Evolutionary conservation across 1,140 invertebrate genomes (phyloP).

Genomic region (Drosophila triauraria): DNA sequence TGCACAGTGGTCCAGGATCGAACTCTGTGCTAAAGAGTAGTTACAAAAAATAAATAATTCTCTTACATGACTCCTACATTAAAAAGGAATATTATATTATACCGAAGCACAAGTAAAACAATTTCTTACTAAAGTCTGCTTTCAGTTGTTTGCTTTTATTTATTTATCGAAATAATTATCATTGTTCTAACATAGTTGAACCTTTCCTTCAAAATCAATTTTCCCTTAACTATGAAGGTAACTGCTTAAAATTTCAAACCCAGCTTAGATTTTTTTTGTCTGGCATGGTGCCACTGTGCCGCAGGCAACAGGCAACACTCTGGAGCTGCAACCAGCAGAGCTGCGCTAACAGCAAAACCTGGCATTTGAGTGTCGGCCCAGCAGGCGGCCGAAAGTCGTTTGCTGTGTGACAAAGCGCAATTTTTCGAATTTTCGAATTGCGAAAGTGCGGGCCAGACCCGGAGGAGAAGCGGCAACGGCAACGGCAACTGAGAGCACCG

Average conservation of each 20-base stretch:
- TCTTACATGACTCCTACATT: neutral
- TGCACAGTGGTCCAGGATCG: slow-evolving; percentile 35
- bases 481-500: slow-evolving; percentile 27
- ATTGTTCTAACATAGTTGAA: too few relatives aligned
- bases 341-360: slow-evolving; percentile 32
- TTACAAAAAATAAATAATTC: neutral
- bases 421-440: slow-evolving; percentile 78
- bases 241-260: too few relatives aligned
- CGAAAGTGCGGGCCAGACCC: slow-evolving; percentile 66
- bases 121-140: too few relatives aligned
- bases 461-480: slow-evolving; percentile 12
- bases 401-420: slow-evolving; percentile 75
- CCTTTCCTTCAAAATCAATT: too few relatives aligned
- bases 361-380: slow-evolving; percentile 74
- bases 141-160: too few relatives aligned
- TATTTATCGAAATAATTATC: too few relatives aligned
- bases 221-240: too few relatives aligned
- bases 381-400: slow-evolving; percentile 60
- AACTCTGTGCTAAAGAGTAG: neutral
- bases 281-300: slow-evolving; percentile 13
- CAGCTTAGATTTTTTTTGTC: too few relatives aligned
- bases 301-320: slow-evolving; percentile 42
- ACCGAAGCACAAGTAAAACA: too few relatives aligned
- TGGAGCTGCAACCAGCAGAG: slow-evolving; percentile 37
- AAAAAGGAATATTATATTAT: too few relatives aligned